Percentiles rank a stretch among this genome's conserved stretches.
These are phyloP conservation scores for Ranitomeya variabilis DNA, from an alignment of 2,113 vertebrate genomes.

Conservation along the genomic window DNA sequence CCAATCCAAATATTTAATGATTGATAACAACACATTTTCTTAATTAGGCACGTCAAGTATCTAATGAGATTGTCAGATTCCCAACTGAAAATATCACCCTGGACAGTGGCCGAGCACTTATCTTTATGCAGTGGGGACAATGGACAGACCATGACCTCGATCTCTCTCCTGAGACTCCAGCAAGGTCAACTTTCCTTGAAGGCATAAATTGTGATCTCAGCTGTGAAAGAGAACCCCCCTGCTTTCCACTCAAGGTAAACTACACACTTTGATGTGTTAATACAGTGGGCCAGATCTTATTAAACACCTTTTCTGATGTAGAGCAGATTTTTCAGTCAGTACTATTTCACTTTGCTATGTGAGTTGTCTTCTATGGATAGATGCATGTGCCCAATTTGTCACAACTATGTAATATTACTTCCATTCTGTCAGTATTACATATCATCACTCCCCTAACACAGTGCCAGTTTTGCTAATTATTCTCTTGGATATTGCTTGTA, in stretches of 20 bases:
- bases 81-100: constrained; percentile 54
- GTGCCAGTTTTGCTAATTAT: no score
- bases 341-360: background rate
- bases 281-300: background rate
- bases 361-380: background rate
- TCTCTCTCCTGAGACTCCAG: constrained; percentile 77
- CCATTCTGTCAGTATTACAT: no score
- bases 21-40: background rate
- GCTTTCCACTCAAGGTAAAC: constrained; percentile 85
- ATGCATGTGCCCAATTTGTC: no score
- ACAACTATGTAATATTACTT: no score
- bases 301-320: background rate
- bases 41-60: constrained; percentile 80
- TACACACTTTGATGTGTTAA: background rate
- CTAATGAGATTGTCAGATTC: constrained; percentile 82
- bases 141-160: constrained; percentile 87
- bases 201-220: constrained; percentile 74
- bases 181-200: constrained; percentile 74
- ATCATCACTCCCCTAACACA: no score
- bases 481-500: no score
- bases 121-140: constrained; percentile 88
- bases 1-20: background rate
- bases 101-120: constrained; percentile 72
- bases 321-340: background rate
- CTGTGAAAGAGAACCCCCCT: constrained; percentile 78